Evolutionary conservation across 2,888 invertebrate genomes (phyloP).

Genomic region (Cheilosia soror): DNA sequence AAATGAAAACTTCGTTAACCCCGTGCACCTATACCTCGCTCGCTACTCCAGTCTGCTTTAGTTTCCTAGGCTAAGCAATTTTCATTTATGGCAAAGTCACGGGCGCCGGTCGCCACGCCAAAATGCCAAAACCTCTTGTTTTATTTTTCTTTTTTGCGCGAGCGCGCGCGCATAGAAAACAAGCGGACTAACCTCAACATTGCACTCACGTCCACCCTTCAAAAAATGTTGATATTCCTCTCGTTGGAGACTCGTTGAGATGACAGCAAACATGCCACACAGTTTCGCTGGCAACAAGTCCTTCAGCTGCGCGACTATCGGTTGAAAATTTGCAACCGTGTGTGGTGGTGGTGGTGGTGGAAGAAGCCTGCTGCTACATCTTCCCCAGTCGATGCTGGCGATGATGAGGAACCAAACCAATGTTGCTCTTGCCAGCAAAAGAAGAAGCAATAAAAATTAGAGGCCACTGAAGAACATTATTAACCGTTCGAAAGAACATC

Average conservation of each 20-base stretch:
- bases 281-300: constrained; percentile 65
- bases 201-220: constrained; percentile 75
- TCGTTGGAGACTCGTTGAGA: constrained; percentile 49
- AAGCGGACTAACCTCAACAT: constrained; percentile 67
- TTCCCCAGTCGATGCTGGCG: constrained; percentile 22
- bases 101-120: constrained; percentile 47
- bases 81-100: constrained; percentile 75
- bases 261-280: constrained; percentile 74
- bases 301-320: constrained; percentile 36
- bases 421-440: constrained; percentile 34
- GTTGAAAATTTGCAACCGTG: not conserved
- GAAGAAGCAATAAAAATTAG: constrained; percentile 69
- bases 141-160: not conserved
- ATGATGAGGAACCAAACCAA: constrained; percentile 65
- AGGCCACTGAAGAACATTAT: constrained; percentile 73
- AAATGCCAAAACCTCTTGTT: constrained; percentile 52
- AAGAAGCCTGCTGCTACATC: constrained; percentile 34
- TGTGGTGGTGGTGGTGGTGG: not conserved
- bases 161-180: too few relatives aligned
- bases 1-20: constrained; percentile 75
- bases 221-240: constrained; percentile 69
- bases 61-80: constrained; percentile 64
- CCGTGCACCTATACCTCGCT: constrained; percentile 62
- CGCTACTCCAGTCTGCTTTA: constrained; percentile 32
- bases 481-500: constrained; percentile 73